Evolutionary conservation across 2,113 vertebrate genomes (phyloP).

Genomic region (Ailurus styani): DNA sequence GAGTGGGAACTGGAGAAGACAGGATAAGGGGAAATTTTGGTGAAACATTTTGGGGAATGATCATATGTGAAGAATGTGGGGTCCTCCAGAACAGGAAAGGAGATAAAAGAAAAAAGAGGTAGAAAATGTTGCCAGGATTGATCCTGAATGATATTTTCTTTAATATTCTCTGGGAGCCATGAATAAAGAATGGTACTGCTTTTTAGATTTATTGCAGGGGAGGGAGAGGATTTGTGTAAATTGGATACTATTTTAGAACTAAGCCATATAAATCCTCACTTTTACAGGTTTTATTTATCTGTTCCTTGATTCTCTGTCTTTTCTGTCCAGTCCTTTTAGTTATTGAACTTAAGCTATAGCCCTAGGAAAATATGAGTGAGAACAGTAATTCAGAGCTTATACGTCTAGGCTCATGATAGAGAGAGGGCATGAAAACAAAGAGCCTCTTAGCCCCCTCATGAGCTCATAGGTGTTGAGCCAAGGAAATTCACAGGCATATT

Average conservation of each 20-base stretch:
- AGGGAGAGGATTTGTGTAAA: background rate
- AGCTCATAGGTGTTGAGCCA: background rate
- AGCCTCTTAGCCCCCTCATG: background rate
- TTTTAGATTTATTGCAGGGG: background rate
- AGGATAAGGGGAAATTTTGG: background rate
- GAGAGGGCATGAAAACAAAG: background rate
- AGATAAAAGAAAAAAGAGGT: background rate
- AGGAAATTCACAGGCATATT: background rate
- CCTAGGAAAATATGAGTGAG: background rate
- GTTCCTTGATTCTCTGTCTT: background rate
- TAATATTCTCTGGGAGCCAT: background rate
- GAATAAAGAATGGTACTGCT: background rate
- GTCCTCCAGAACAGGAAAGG: background rate
- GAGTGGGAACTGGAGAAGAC: background rate
- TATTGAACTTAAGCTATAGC: background rate
- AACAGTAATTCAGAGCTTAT: background rate
- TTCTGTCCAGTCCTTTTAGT: background rate
- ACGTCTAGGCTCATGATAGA: background rate
- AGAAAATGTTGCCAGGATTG: background rate
- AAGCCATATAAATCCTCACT: background rate
- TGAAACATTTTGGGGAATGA: background rate
- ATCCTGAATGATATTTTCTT: background rate
- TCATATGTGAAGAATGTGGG: background rate
- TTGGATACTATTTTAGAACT: background rate
- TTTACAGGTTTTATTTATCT: background rate